phyloP scores from a whole-genome alignment of 2,888 invertebrate species.

The Yponomeuta cagnagella region DNA sequence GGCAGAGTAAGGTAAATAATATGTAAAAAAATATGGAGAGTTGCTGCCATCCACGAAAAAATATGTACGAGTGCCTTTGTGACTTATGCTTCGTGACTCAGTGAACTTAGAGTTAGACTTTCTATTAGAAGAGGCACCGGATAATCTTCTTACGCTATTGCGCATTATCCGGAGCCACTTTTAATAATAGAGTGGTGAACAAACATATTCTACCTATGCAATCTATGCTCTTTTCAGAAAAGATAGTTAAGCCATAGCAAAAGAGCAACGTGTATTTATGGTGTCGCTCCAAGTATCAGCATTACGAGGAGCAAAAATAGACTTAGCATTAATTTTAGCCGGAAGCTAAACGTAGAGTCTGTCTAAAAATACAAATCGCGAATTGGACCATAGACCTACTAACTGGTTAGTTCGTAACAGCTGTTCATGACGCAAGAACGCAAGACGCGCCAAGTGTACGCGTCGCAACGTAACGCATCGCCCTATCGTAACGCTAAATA shows the following conservation, averaged over 20 bases:
- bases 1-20: neutral
- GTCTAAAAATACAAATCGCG: slow-evolving; percentile 11
- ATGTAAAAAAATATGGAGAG: neutral
- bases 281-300: neutral
- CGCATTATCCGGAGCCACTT: no score
- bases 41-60: no score
- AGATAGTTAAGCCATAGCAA: neutral
- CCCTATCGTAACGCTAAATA: slow-evolving; percentile 12
- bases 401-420: slow-evolving; percentile 11
- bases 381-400: slow-evolving; percentile 13
- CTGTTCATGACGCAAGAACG: slow-evolving; percentile 13
- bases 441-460: slow-evolving; percentile 11
- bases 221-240: neutral
- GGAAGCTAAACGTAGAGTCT: slow-evolving; percentile 8
- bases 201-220: no score
- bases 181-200: no score
- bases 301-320: neutral
- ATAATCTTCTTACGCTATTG: no score
- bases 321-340: neutral
- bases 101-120: no score
- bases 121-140: no score
- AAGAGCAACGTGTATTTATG: neutral
- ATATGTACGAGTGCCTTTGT: no score
- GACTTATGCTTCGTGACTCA: no score
- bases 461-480: slow-evolving; percentile 11